A percentile compares a stretch with the other conserved stretches of the same genome.
Conservation (phyloP, 1,140 invertebrate genomes). For the Helicoverpa armigera region DNA sequence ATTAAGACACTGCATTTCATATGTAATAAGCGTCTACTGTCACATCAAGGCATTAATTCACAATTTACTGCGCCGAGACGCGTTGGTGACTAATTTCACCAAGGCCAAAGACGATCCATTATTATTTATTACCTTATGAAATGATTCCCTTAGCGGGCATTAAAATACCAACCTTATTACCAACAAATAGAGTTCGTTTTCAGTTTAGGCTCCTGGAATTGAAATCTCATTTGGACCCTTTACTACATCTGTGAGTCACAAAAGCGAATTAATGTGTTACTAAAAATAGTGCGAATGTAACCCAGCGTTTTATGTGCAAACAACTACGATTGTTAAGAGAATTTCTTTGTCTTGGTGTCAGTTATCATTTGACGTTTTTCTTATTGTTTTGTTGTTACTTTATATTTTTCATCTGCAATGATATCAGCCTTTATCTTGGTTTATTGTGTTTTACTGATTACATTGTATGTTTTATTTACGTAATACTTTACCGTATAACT, state of each 20-base stretch:
- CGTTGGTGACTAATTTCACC: slow-evolving; percentile 79
- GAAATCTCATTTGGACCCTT: slow-evolving; percentile 77
- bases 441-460: background rate
- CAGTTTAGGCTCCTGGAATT: slow-evolving; percentile 52
- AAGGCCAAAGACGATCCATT: slow-evolving; percentile 84
- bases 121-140: slow-evolving; percentile 85
- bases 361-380: slow-evolving; percentile 27
- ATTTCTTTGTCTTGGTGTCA: slow-evolving; percentile 45
- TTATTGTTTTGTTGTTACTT: background rate
- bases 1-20: slow-evolving; percentile 28
- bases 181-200: slow-evolving; percentile 59
- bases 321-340: slow-evolving; percentile 48
- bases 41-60: slow-evolving; percentile 67
- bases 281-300: slow-evolving; percentile 75
- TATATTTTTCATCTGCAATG: background rate
- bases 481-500: background rate
- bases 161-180: slow-evolving; percentile 61
- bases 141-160: slow-evolving; percentile 62
- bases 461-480: background rate
- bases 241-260: slow-evolving; percentile 77
- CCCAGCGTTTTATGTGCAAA: slow-evolving; percentile 46
- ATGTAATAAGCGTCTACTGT: slow-evolving; percentile 49
- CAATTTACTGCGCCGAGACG: slow-evolving; percentile 75
- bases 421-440: background rate
- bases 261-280: slow-evolving; percentile 70